Percentiles rank a stretch among this genome's conserved stretches.
phyloP scores from a whole-genome alignment of 2,888 invertebrate genomes.

The Prenolepis imparis region DNA sequence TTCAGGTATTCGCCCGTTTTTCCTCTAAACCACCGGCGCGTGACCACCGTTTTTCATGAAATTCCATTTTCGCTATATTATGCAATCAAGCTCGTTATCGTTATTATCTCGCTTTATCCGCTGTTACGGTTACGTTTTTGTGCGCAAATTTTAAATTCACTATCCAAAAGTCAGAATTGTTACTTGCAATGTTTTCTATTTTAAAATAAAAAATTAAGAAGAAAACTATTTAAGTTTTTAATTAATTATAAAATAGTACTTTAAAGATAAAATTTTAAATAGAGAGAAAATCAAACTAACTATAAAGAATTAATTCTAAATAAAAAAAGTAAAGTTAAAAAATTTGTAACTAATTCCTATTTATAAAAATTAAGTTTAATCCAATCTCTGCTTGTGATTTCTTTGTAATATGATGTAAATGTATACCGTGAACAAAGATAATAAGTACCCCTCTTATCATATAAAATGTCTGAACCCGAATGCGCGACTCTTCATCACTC shows the following conservation, averaged over 20 bases:
- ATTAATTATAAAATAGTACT: slow-evolving; percentile 6
- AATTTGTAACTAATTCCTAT: neutral
- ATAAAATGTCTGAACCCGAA: slow-evolving; percentile 77
- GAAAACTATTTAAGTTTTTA: slow-evolving; percentile 12
- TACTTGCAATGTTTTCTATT: slow-evolving; percentile 11
- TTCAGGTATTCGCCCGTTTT: slow-evolving; percentile 40
- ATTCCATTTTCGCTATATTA: slow-evolving; percentile 51
- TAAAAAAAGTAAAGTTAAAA: neutral
- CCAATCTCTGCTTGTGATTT: neutral
- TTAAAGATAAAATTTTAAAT: neutral
- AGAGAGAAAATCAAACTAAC: neutral
- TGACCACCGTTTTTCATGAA: slow-evolving; percentile 49
- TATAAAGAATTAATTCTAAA: neutral
- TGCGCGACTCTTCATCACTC: slow-evolving; percentile 79
- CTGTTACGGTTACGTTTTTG: slow-evolving; percentile 34
- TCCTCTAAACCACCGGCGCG: slow-evolving; percentile 40
- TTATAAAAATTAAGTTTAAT: neutral
- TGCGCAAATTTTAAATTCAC: slow-evolving; percentile 32
- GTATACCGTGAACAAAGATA: neutral
- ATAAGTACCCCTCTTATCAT: slow-evolving; percentile 11
- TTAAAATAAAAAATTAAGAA: slow-evolving; percentile 13
- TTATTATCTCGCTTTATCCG: slow-evolving; percentile 46
- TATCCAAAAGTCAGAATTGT: slow-evolving; percentile 27
- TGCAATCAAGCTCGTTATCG: slow-evolving; percentile 52
- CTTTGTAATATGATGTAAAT: slow-evolving; percentile 8